Evolutionary conservation across 2,113 vertebrate species (phyloP).

Genomic region (Lucifuga dentata): DNA sequence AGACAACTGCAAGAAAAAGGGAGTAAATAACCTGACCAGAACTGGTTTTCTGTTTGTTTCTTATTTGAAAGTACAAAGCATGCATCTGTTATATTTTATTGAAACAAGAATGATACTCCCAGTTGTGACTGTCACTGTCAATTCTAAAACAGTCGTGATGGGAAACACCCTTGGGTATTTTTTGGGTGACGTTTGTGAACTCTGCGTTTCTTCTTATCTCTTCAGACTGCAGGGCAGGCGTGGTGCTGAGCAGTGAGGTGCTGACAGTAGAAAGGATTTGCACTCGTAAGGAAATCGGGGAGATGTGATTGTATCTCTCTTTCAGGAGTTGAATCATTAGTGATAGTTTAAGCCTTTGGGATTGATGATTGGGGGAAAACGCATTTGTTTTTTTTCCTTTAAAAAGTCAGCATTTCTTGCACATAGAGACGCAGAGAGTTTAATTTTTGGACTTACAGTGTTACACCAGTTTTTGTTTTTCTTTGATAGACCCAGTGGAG

Average conservation of each 20-base stretch:
- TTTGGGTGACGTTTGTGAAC: constrained; percentile 5
- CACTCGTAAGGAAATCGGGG: not conserved
- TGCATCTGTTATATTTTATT: constrained; percentile 16
- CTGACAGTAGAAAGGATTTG: not conserved
- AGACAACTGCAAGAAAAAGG: not conserved
- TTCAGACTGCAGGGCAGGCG: not conserved
- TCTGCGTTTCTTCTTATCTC: not conserved
- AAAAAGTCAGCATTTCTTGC: no score
- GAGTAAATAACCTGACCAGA: not conserved
- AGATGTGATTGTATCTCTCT: not conserved
- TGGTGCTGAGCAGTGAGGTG: not conserved
- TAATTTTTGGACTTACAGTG: no score
- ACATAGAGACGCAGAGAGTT: no score
- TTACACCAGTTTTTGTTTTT: no score
- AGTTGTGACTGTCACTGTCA: constrained; percentile 17
- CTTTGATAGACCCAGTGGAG: no score
- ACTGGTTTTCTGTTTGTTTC: not conserved
- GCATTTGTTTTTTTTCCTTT: no score
- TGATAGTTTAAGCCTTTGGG: no score
- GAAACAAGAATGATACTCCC: constrained; percentile 4
- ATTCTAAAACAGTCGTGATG: constrained; percentile 10
- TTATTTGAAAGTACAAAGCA: constrained; percentile 2
- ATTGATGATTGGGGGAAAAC: no score
- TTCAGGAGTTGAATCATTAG: no score
- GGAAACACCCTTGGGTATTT: constrained; percentile 5